Percentiles rank a stretch among this genome's conserved stretches.
phyloP scores from a whole-genome alignment of 2,888 invertebrate species.

The Rhogogaster chlorosoma region DNA sequence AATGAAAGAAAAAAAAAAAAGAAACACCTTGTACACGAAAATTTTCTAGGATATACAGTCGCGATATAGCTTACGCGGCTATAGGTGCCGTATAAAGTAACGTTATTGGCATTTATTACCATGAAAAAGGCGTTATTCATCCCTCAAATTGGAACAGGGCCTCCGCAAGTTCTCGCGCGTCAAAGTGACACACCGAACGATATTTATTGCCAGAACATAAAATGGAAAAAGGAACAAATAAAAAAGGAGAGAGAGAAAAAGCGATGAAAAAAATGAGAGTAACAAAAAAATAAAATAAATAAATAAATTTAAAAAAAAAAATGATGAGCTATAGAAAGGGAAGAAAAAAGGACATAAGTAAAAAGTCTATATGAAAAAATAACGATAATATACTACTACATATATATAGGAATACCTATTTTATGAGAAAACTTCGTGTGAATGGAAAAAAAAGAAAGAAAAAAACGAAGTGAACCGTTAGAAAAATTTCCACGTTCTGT shows the following conservation, averaged over 20 bases:
- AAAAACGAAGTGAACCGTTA: too few relatives aligned
- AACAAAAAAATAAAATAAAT: background rate
- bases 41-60: background rate
- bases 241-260: background rate
- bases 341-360: background rate
- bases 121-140: constrained; percentile 48
- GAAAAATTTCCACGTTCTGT: background rate
- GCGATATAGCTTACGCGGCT: background rate
- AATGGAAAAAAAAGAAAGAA: too few relatives aligned
- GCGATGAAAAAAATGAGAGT: background rate
- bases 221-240: background rate
- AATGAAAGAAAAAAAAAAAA: background rate
- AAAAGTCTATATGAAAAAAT: too few relatives aligned
- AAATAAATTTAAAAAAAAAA: too few relatives aligned
- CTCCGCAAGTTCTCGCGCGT: constrained; percentile 20
- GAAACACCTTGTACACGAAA: background rate
- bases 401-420: too few relatives aligned
- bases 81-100: background rate
- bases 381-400: too few relatives aligned
- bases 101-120: constrained; percentile 44
- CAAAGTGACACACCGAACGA: constrained; percentile 36
- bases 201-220: constrained; percentile 23
- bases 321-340: background rate
- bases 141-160: constrained; percentile 31
- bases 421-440: too few relatives aligned